These are phyloP conservation scores for Rhopilema esculentum DNA, from an alignment of 30 jellyfish, hydroid and myxozoan genomes.

Conservation along the genomic window DNA sequence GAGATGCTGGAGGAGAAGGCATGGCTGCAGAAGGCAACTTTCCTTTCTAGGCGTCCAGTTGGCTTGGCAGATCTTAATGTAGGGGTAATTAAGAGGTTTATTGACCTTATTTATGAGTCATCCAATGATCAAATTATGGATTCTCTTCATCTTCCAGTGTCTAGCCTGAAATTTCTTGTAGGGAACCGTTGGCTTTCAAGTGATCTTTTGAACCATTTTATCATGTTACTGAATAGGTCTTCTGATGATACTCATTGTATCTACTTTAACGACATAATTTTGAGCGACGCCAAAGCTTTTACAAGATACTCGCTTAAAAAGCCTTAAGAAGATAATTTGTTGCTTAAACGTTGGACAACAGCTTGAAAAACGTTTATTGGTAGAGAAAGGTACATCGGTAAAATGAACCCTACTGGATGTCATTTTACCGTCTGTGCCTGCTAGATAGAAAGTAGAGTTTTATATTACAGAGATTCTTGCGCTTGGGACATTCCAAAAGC, in stretches of 20 bases:
- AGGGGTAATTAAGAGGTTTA: no score
- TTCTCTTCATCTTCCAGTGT: no score
- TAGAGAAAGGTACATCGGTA: background rate
- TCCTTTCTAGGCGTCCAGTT: no score
- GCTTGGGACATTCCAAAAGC: constrained; percentile 6
- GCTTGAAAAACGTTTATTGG: background rate
- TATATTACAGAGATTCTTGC: background rate
- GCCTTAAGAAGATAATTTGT: background rate
- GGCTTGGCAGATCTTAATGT: no score
- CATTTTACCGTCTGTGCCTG: background rate
- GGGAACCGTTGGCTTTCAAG: no score
- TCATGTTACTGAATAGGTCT: background rate
- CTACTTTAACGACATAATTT: background rate
- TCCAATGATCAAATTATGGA: no score
- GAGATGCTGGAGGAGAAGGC: no score
- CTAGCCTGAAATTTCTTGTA: no score
- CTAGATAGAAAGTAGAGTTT: background rate
- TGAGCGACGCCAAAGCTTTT: background rate
- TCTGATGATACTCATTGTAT: background rate
- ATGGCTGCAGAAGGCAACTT: no score
- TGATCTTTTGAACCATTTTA: no score
- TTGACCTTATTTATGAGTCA: no score
- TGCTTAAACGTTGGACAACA: background rate
- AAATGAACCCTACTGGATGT: background rate
- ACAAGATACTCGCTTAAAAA: background rate